phyloP scores from a whole-genome alignment of 2,113 vertebrate genomes.

The Spermophilus dauricus region DNA sequence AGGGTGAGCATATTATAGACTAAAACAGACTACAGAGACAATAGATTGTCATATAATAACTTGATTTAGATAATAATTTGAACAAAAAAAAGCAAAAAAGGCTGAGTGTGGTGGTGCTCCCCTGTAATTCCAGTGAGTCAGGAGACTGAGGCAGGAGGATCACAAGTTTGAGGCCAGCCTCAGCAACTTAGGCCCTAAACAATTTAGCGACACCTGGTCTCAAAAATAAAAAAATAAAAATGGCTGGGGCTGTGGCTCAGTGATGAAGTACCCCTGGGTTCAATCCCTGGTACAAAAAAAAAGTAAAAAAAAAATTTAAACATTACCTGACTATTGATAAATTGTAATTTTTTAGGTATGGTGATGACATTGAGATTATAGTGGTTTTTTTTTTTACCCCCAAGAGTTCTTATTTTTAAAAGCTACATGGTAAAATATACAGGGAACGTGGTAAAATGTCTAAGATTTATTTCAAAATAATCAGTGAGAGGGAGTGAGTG shows the following conservation, averaged over 20 bases:
- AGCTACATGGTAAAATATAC: neutral
- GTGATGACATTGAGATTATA: neutral
- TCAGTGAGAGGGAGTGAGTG: neutral
- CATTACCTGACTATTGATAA: neutral
- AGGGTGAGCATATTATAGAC: neutral
- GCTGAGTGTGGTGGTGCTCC: too few species aligned
- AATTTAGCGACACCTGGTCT: too few species aligned
- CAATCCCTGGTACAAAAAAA: neutral
- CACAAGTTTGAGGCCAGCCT: too few species aligned
- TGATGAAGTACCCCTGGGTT: too few species aligned
- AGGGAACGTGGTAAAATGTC: neutral
- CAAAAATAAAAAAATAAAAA: too few species aligned
- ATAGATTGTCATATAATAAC: neutral
- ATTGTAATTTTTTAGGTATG: neutral
- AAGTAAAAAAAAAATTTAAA: neutral
- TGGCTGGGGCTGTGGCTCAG: too few species aligned
- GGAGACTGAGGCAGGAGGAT: too few species aligned
- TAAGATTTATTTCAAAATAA: conserved; percentile 1
- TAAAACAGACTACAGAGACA: neutral
- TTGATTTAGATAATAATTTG: neutral
- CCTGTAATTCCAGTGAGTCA: too few species aligned
- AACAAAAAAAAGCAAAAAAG: neutral
- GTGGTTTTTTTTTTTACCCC: neutral
- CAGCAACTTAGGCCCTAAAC: too few species aligned
- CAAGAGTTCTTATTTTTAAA: neutral